Conservation (phyloP, 2,888 invertebrate genomes). For the Torymus texanus region DNA sequence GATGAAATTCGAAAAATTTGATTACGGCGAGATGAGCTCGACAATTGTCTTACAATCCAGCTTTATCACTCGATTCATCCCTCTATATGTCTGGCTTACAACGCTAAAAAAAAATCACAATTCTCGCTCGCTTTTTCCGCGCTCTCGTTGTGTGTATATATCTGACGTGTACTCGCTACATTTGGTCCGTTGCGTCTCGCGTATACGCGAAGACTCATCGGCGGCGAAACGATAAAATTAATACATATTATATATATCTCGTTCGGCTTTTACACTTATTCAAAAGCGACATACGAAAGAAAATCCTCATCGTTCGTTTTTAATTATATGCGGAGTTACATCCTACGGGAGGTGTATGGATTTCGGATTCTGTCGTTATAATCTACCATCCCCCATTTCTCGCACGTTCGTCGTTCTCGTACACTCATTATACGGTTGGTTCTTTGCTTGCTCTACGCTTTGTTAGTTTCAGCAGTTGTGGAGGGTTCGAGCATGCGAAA, state of each 20-base stretch:
- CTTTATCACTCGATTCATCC: not conserved
- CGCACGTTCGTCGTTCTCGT: constrained; percentile 1
- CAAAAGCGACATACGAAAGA: not conserved
- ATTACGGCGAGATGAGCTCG: not conserved
- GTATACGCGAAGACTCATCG: constrained; percentile 5
- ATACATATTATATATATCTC: not conserved
- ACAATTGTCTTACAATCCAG: not conserved
- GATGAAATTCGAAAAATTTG: constrained; percentile 11
- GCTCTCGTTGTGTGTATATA: constrained; percentile 21
- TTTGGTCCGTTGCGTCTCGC: constrained; percentile 19
- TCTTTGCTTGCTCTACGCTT: not conserved
- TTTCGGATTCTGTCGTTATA: constrained; percentile 24
- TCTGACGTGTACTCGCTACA: constrained; percentile 1
- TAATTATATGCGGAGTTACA: constrained; percentile 13
- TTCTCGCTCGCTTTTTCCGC: constrained; percentile 16
- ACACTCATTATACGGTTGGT: not conserved
- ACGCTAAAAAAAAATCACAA: constrained; percentile 38
- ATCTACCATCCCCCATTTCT: no score
- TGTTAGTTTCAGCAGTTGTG: constrained; percentile 1
- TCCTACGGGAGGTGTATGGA: constrained; percentile 7
- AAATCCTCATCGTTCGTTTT: constrained; percentile 2
- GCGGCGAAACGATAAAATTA: constrained; percentile 6
- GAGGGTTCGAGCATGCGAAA: constrained; percentile 24
- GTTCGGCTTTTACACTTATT: not conserved
- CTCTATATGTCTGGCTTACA: not conserved